Evolutionary conservation across 2,888 invertebrate species (phyloP).

Genomic region (Blera fallax): DNA sequence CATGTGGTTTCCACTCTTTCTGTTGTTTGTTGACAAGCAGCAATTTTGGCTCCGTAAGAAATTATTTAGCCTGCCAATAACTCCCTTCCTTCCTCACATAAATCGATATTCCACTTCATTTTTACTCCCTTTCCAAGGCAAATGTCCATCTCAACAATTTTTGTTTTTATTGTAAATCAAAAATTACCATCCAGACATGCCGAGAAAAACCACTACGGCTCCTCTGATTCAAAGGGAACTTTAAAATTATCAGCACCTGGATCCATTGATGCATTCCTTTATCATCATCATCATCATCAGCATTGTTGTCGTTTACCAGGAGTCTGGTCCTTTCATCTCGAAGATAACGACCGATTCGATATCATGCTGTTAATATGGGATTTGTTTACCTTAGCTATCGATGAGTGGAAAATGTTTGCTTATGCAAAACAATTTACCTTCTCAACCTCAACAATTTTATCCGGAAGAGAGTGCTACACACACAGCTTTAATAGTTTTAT

Average conservation of each 20-base stretch:
- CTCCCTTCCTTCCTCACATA: too few species aligned
- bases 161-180: too few species aligned
- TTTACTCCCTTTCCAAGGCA: too few species aligned
- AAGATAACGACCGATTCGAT: not conserved
- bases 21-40: too few species aligned
- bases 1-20: too few species aligned
- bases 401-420: conserved; percentile 12
- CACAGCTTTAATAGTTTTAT: not conserved
- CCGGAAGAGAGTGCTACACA: not conserved
- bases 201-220: not conserved
- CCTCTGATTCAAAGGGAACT: not conserved
- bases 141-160: too few species aligned
- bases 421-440: not conserved
- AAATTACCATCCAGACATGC: too few species aligned
- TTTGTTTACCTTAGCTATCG: conserved; percentile 6
- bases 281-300: not conserved
- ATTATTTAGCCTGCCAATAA: too few species aligned
- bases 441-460: not conserved
- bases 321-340: conserved; percentile 3
- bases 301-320: not conserved
- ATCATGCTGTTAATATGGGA: not conserved
- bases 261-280: not conserved
- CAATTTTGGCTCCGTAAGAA: too few species aligned
- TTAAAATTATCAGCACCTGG: conserved; percentile 5
- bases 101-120: too few species aligned